Percentiles rank a stretch among this genome's conserved stretches.
Conservation (phyloP, 1,140 invertebrate genomes). For the Rhyacophila brunnea region DNA sequence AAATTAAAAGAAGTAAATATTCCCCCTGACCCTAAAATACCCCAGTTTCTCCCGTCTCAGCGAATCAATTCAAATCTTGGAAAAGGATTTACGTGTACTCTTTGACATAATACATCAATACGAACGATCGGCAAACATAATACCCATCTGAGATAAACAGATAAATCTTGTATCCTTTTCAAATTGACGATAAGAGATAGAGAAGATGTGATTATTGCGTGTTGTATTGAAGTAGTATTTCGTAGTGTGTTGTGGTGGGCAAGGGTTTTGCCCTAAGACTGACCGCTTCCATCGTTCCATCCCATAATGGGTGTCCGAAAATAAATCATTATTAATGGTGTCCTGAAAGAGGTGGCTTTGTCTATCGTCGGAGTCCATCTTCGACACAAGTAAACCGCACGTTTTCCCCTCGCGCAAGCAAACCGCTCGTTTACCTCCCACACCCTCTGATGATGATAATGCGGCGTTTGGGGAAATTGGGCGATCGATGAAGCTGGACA, state of each 20-base stretch:
- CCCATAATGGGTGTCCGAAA: conserved; percentile 32
- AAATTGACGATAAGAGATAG: not conserved
- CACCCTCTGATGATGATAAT: not conserved
- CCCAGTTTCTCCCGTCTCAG: conserved; percentile 2
- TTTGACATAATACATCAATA: not conserved
- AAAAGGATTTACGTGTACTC: conserved; percentile 30
- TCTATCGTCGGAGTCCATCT: conserved; percentile 29
- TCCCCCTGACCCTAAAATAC: not conserved
- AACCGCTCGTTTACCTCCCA: conserved; percentile 8
- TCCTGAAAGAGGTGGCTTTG: conserved; percentile 33
- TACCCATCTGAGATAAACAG: not conserved
- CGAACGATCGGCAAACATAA: not conserved
- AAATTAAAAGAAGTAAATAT: too few species aligned
- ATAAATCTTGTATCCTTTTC: not conserved
- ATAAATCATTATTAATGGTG: conserved; percentile 36
- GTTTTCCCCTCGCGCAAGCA: conserved; percentile 10
- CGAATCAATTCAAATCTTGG: conserved; percentile 35
- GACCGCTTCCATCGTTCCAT: conserved; percentile 27
- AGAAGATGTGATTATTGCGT: not conserved
- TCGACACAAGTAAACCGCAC: conserved; percentile 26
- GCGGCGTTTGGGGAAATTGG: not conserved
- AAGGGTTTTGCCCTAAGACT: conserved; percentile 22
- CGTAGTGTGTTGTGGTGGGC: not conserved
- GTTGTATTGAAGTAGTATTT: not conserved
- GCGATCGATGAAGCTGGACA: too few species aligned